A percentile compares a stretch with the other conserved stretches of the same genome.
Conservation (phyloP, 53 echinoderm and acorn worm genomes). For the Mesocentrotus franciscanus region DNA sequence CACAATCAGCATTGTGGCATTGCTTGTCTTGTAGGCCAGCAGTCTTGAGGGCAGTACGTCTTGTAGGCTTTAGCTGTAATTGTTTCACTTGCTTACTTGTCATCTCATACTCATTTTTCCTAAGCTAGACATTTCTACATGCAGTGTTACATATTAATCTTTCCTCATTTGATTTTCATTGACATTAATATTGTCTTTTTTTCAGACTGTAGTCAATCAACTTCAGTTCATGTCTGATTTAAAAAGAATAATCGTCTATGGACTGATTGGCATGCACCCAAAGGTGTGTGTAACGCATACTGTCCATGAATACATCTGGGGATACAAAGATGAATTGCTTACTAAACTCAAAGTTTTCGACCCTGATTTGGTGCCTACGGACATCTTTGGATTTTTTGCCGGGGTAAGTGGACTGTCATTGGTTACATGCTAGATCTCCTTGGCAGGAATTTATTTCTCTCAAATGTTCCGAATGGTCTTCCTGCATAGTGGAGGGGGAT, state of each 20-base stretch:
- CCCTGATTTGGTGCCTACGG: conserved; percentile 71
- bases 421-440: not conserved
- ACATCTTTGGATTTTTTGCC: conserved; percentile 87
- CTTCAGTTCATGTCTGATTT: not conserved
- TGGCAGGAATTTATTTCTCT: too few species aligned
- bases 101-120: too few species aligned
- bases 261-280: conserved; percentile 4
- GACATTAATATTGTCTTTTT: not conserved
- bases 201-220: conserved; percentile 75
- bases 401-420: conserved; percentile 74
- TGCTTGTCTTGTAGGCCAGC: too few species aligned
- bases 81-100: not conserved
- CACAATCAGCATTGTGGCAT: too few species aligned
- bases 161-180: not conserved
- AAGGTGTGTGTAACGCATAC: conserved; percentile 54
- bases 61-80: too few species aligned
- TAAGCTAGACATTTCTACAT: too few species aligned
- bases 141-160: too few species aligned
- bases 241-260: not conserved
- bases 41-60: too few species aligned
- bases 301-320: conserved; percentile 89
- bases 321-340: conserved; percentile 79
- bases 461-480: too few species aligned
- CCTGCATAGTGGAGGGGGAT: too few species aligned
- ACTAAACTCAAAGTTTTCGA: not conserved